Percentiles rank a stretch among this genome's conserved stretches.
Conservation (phyloP, 2,113 vertebrate species). For the Larimichthys polyactis region DNA sequence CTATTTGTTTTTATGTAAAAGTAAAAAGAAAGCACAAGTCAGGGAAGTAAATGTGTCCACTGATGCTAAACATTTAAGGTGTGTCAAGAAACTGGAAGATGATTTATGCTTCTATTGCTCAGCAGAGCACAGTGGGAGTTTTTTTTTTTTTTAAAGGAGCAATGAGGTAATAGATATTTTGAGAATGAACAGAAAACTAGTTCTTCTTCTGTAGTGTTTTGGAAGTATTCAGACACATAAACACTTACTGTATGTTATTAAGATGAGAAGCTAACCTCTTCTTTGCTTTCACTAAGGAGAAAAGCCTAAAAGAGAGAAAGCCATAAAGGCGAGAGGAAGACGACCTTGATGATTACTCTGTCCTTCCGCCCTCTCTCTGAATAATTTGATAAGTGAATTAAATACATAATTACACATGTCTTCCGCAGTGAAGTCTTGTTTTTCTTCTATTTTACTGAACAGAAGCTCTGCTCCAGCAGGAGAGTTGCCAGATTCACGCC, state of each 20-base stretch:
- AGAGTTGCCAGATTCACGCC: slow-evolving; percentile 58
- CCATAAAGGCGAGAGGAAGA: slow-evolving; percentile 23
- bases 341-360: slow-evolving; percentile 22
- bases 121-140: slow-evolving; percentile 4
- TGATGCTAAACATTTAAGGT: not conserved
- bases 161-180: slow-evolving; percentile 47
- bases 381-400: slow-evolving; percentile 56
- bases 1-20: not conserved
- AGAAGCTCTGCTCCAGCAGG: slow-evolving; percentile 33
- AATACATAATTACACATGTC: slow-evolving; percentile 50
- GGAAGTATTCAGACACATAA: not conserved
- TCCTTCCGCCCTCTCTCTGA: slow-evolving; percentile 31
- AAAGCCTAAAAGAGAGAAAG: slow-evolving; percentile 37
- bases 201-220: slow-evolving; percentile 17
- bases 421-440: slow-evolving; percentile 42
- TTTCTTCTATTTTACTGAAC: slow-evolving; percentile 24
- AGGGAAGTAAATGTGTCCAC: not conserved
- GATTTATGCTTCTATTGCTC: slow-evolving; percentile 28
- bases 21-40: not conserved
- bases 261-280: not conserved
- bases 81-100: slow-evolving; percentile 5
- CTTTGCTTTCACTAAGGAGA: not conserved
- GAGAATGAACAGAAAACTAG: slow-evolving; percentile 14
- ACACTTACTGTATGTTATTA: not conserved
- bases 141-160: not conserved